Base-by-base conservation (phyloP, 2,888 invertebrate species). In the Lissonota sp. region DNA sequence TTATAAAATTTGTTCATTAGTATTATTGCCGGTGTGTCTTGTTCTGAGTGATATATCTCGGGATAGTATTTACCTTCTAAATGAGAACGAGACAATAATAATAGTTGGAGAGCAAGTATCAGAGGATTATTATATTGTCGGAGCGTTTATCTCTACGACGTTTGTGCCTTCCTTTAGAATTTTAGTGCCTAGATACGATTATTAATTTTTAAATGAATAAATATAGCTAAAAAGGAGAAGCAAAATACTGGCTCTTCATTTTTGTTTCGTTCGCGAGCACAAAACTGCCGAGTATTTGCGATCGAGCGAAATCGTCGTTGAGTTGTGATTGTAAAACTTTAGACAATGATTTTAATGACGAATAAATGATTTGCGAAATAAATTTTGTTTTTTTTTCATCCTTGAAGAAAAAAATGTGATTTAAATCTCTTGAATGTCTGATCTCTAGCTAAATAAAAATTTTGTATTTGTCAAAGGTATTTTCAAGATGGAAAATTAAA, bases 1-100 rank as follows among this genome's bases (percentile, higher is more conserved):
- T 26, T 42, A 40, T 14, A 42, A 4, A 6, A 40, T 42, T 60
- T 55, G 44, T 71, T 82, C 26, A 26, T 26, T 26, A 26, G 71
- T 71, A 82, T 81, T 51, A 64, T 12, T 46, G 55, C 40, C 53
- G 44, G 51, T 55, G 83, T 86, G 85, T 88, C 86, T 86, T 85
- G 87, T 87, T 88, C 83, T 82, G 83, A 90, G 90, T 91, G 90
- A 91, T 91, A 91, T 86, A 77, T 87, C 67, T 77, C 88, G 86
- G 87, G 84, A 82, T 88, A 87, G 84, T 82, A 63, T 82, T 84
- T 87, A 26, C 26, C 26, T 82, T 82, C 14, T 37, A 57, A 81
- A 69, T 80, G 83, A 46, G 75, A 74, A 72, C 53, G 49, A 64
- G 57, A 70, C 39, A 62, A 14, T 64, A 75, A 39, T 26, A 26